These are phyloP conservation scores for Mimachlamys varia DNA, from an alignment of 2,888 invertebrate species.

Conservation along the genomic window DNA sequence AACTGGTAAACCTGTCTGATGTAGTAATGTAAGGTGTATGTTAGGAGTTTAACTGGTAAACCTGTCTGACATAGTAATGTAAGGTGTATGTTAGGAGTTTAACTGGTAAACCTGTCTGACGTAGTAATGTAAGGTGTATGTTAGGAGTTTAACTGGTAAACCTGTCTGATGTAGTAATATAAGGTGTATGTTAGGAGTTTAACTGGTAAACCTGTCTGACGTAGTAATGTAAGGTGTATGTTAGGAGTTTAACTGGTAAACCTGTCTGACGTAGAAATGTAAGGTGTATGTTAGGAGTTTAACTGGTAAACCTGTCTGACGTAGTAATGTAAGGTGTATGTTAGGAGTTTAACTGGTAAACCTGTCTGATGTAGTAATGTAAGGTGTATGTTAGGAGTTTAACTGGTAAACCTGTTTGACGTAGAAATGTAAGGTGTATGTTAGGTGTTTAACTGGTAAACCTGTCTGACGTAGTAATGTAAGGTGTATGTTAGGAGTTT, in stretches of 20 bases:
- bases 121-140: too few relatives aligned
- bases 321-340: neutral
- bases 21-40: neutral
- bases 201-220: too few relatives aligned
- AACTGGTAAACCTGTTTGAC: constrained; percentile 56
- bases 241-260: constrained; percentile 57
- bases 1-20: neutral
- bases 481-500: neutral
- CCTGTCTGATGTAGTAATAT: neutral
- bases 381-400: constrained; percentile 49
- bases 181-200: neutral
- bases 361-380: too few relatives aligned
- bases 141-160: neutral
- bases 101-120: constrained; percentile 56
- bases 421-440: too few relatives aligned
- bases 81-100: constrained; percentile 49
- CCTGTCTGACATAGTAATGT: too few relatives aligned
- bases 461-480: neutral
- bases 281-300: neutral
- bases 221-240: neutral
- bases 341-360: neutral
- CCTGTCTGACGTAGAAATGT: constrained; percentile 52
- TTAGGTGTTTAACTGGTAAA: neutral
- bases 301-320: neutral
- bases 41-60: neutral